Evolutionary conservation across 2,888 invertebrate genomes (phyloP).

Genomic region (Andrena chrysosceles): DNA sequence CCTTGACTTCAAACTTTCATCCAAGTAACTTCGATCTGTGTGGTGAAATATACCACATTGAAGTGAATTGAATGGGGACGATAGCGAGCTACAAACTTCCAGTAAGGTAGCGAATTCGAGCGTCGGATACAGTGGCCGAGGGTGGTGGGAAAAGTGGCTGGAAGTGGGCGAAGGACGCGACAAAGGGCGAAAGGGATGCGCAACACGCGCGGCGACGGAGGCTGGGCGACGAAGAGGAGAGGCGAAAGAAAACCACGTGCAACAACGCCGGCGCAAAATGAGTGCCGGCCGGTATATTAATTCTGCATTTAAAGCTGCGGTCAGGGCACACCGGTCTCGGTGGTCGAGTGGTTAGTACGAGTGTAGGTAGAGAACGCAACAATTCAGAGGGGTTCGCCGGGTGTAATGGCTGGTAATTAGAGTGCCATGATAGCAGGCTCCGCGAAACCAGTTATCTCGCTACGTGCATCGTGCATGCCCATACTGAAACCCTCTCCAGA

Average conservation of each 20-base stretch:
- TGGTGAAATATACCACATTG: constrained; percentile 2
- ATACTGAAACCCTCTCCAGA: constrained; percentile 66
- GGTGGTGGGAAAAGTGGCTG: background rate
- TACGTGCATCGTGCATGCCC: constrained; percentile 82
- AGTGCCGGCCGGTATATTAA: constrained; percentile 81
- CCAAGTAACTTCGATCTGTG: background rate
- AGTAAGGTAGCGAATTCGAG: background rate
- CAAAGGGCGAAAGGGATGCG: constrained; percentile 11
- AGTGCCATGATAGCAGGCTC: constrained; percentile 83
- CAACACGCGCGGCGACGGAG: background rate
- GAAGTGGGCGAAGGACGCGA: constrained; percentile 3
- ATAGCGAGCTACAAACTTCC: constrained; percentile 5
- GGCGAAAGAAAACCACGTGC: constrained; percentile 75
- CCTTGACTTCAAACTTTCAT: too few relatives aligned
- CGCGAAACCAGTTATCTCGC: constrained; percentile 83
- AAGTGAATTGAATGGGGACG: constrained; percentile 36
- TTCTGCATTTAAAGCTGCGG: constrained; percentile 82
- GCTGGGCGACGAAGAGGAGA: constrained; percentile 24
- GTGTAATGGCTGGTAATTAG: constrained; percentile 84
- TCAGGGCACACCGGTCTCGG: constrained; percentile 80
- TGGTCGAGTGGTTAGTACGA: constrained; percentile 79
- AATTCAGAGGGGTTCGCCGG: constrained; percentile 81
- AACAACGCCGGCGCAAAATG: constrained; percentile 77
- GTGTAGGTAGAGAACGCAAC: constrained; percentile 81
- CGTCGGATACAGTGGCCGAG: background rate